Conservation (phyloP, 2,888 invertebrate species). For the Xylocampa areola region DNA sequence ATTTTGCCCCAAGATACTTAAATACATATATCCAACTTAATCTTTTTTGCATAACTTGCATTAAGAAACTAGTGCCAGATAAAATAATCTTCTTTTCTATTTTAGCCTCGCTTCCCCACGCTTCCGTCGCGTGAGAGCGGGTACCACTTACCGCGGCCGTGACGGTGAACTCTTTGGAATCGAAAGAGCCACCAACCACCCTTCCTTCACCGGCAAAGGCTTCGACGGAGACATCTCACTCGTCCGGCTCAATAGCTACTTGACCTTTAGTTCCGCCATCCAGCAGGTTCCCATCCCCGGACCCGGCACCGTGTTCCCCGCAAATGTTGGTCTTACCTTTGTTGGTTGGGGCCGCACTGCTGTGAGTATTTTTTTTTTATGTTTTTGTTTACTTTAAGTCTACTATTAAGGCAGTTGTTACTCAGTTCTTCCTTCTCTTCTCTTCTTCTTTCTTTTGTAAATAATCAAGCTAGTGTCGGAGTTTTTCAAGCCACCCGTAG, state of each 20-base stretch:
- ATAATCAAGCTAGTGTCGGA: no score
- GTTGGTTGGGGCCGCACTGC: conserved; percentile 64
- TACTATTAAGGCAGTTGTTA: no score
- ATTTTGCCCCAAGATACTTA: no score
- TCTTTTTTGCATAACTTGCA: no score
- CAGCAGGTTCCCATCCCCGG: conserved; percentile 45
- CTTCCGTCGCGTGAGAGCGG: conserved; percentile 36
- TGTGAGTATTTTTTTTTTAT: conserved; percentile 50
- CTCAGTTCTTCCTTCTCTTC: no score
- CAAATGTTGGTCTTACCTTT: conserved; percentile 53
- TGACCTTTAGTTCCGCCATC: conserved; percentile 49
- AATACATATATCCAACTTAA: no score
- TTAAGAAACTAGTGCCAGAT: no score
- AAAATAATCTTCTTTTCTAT: neutral
- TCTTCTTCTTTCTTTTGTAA: no score
- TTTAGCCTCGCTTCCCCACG: conserved; percentile 12
- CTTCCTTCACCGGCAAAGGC: conserved; percentile 13
- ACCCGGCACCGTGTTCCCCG: conserved; percentile 49
- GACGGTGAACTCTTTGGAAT: conserved; percentile 17
- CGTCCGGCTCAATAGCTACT: conserved; percentile 10
- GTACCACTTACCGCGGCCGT: conserved; percentile 30
- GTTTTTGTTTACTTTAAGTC: neutral
- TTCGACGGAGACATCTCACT: conserved; percentile 37
- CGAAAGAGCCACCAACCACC: conserved; percentile 28
- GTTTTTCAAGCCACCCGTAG: no score